Evolutionary conservation across 1,140 invertebrate genomes (phyloP), one percentile per base, ranked within the genome.

Genomic region (Wiebesia pumilae): DNA sequence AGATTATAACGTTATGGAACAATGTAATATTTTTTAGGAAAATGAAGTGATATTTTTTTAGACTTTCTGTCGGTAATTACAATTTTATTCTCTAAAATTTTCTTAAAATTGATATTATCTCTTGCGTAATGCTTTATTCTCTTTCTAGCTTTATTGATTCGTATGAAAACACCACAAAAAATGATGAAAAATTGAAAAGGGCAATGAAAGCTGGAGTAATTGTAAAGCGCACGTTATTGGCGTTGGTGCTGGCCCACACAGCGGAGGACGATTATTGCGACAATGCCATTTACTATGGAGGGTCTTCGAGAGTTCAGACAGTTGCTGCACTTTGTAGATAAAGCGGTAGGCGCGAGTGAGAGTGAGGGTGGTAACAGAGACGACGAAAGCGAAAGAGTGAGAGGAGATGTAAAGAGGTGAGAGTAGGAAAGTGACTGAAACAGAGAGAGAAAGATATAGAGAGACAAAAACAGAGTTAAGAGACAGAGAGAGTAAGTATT

Each of bases 321-420:
- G 87, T 87, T 89, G 86, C 91, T 93, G 91, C 90, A 91, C 87
- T 88, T 87, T 58, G 88, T 86, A 92, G 92, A 93, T 93, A 93
- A 92, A 93, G 91, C 90, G 88, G 81, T 75, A 86, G 79, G 81
- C 73, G 88, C 71, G 77, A 88, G 40, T 35, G 4, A n/a, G 43
- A 21, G 67, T 0, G 81, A 33, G 62, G 3, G 78, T 6, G 24
- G 21, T 6, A 51, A 40, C n/a, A 58, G 51, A 2, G 73, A 43
- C 9, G 6, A 19, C 19, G 43, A 80, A 80, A n/a, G 51, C 21
- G 12, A 33, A 38, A 43, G 58, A 21, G 80, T 35, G 62, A 30
- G 58, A n/a, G n/a, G n/a, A n/a, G n/a, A n/a, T n/a, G n/a, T n/a
- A n/a, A n/a, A n/a, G n/a, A n/a, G n/a, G n/a, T n/a, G n/a, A n/a